Conservation (phyloP, 1,140 invertebrate genomes). For the Drosophila sucinea region DNA sequence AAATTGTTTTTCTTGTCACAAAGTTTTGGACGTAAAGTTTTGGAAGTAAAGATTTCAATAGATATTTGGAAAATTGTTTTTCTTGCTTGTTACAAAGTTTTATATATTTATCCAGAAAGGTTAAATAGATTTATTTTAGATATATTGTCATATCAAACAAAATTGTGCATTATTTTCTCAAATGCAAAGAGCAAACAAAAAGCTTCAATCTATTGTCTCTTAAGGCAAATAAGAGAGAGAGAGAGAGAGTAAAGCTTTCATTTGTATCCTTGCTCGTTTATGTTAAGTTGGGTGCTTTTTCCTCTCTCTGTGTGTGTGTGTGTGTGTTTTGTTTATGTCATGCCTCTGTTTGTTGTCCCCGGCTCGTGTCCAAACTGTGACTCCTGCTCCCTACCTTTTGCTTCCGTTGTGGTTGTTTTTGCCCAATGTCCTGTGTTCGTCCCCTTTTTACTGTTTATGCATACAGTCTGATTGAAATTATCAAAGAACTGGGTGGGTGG, state of each 20-base stretch:
- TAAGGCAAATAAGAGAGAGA: neutral
- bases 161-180: slow-evolving; percentile 22
- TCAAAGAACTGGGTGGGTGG: slow-evolving; percentile 11
- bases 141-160: neutral
- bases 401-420: slow-evolving; percentile 1
- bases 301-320: slow-evolving; percentile 9
- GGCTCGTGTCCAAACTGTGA: slow-evolving; percentile 33
- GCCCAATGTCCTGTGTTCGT: slow-evolving; percentile 5
- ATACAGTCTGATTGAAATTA: slow-evolving; percentile 55
- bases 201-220: slow-evolving; percentile 33
- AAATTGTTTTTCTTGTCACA: too few relatives aligned
- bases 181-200: slow-evolving; percentile 16
- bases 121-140: neutral
- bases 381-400: slow-evolving; percentile 23
- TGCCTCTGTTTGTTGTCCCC: slow-evolving; percentile 50
- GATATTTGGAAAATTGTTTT: too few relatives aligned
- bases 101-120: too few relatives aligned
- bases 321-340: slow-evolving; percentile 50
- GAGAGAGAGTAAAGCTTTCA: slow-evolving; percentile 28
- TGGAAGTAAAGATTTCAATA: too few relatives aligned
- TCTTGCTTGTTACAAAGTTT: too few relatives aligned
- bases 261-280: slow-evolving; percentile 15
- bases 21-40: too few relatives aligned
- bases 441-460: slow-evolving; percentile 41
- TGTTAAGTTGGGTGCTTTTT: slow-evolving; percentile 18